Conservation (phyloP, 2,113 vertebrate species). For the Ctenodactylus gundi region DNA sequence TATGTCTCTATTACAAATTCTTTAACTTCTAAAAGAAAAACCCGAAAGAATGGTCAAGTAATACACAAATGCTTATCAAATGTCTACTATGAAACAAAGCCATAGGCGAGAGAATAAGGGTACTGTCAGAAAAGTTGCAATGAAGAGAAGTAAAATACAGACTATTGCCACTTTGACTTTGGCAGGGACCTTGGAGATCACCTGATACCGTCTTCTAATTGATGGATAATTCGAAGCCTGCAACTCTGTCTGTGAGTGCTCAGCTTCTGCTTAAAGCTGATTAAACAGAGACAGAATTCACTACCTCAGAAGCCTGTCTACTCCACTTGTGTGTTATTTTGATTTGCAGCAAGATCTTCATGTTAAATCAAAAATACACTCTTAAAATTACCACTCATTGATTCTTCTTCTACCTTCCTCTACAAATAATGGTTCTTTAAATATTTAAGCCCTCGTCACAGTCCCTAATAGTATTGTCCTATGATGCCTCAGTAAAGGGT, state of each 20-base stretch:
- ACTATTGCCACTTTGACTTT: background rate
- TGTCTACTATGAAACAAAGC: background rate
- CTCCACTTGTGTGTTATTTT: slow-evolving; percentile 1
- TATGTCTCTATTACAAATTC: background rate
- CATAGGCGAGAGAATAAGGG: background rate
- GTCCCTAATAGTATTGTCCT: background rate
- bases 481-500: rapidly evolving
- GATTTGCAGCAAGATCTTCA: slow-evolving; percentile 21
- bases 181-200: background rate
- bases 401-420: background rate
- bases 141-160: background rate
- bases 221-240: background rate
- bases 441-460: background rate
- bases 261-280: slow-evolving; percentile 4
- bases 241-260: background rate
- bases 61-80: background rate
- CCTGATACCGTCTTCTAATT: background rate
- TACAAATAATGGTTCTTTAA: background rate
- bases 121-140: background rate
- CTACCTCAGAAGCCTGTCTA: background rate
- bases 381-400: background rate
- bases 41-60: background rate
- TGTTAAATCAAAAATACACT: background rate
- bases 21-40: background rate
- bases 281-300: background rate